Base-by-base conservation (phyloP, 2,888 invertebrate species). In the Macaria liturata region DNA sequence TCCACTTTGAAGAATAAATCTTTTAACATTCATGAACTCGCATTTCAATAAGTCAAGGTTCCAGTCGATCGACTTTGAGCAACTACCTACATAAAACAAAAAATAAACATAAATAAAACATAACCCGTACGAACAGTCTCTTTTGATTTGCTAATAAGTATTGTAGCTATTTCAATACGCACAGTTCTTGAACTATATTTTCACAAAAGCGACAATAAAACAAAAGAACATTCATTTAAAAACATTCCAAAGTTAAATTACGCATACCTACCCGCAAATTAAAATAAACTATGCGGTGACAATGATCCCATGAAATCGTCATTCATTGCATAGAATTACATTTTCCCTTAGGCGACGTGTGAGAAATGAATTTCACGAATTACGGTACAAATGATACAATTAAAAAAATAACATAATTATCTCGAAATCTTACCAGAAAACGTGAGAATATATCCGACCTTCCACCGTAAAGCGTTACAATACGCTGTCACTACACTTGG, bases 391-490 rank as follows among this genome's bases (percentile, higher is more conserved):
- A 70, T 66, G 75, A 68, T 72, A 78, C 69, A 76, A 78, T 78
- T 77, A 76, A 75, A 55, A n/a, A 20, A 62, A 61, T 69, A 43
- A 65, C 71, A 74, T 70, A 37, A 42, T 77, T 71, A 78, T 76
- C 72, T 69, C 65, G 66, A 73, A 78, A 80, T 76, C 85, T 83
- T 81, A 87, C 86, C 82, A 72, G 74, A 76, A 78, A 74, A 77
- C 76, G 81, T 84, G 84, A 81, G 84, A 87, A 82, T 77, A 75
- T 78, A 90, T 90, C 89, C 89, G 77, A 85, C 78, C 81, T 81
- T 83, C 69, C 32, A 59, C 59, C 62, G 51, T 60, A 56, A 60
- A 53, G 66, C 64, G 65, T 68, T 61, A 70, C 64, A 76, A 75
- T 67, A 70, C 72, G 72, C 66, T 67, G 64, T 70, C 62, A 67